These are phyloP conservation scores for Ischnura elegans DNA, from an alignment of 2,888 invertebrate genomes.

Conservation along the genomic window DNA sequence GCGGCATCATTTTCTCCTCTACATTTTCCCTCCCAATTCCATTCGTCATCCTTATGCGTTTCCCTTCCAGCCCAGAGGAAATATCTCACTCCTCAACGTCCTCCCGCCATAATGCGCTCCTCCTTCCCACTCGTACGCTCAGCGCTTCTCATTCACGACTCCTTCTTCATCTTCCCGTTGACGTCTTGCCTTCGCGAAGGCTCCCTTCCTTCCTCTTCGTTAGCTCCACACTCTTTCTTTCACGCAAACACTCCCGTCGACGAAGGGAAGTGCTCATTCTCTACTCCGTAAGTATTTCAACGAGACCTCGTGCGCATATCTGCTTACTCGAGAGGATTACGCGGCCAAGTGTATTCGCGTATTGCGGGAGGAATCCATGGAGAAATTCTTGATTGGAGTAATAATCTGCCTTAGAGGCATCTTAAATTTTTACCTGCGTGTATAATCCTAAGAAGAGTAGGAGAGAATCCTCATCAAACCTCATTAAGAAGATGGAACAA, in stretches of 20 bases:
- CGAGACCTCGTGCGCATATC: neutral
- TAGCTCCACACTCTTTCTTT: neutral
- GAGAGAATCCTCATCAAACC: too few species aligned
- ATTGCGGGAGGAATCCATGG: too few species aligned
- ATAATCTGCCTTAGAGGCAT: too few species aligned
- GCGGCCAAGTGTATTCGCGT: too few species aligned
- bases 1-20: too few species aligned
- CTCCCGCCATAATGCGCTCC: neutral
- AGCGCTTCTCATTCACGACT: neutral
- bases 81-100: neutral
- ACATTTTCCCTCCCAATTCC: too few species aligned
- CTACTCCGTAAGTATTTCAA: neutral
- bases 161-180: neutral
- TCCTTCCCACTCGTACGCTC: neutral
- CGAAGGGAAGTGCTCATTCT: neutral
- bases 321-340: too few species aligned
- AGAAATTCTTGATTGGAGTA: too few species aligned
- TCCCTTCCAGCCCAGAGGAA: neutral
- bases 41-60: neutral
- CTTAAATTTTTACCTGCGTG: too few species aligned
- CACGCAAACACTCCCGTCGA: neutral
- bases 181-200: neutral
- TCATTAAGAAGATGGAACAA: too few species aligned
- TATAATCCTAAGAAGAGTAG: too few species aligned
- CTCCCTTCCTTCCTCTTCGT: constrained; percentile 30